phyloP scores from a whole-genome alignment of 2,797 vertebrate species.

The Spinus pinus region DNA sequence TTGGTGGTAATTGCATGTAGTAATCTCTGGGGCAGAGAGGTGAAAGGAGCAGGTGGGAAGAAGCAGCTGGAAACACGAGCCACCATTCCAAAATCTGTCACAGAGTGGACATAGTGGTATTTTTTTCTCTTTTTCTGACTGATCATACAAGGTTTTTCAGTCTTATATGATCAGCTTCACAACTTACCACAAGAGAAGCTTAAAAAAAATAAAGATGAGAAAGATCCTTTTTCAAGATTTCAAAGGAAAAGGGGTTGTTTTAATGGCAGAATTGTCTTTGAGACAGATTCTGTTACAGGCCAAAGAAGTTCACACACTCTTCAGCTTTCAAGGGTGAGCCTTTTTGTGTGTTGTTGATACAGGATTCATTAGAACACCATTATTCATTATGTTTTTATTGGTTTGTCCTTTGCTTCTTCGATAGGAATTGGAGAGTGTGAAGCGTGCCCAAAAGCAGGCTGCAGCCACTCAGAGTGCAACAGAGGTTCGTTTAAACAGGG shows the following conservation, averaged over 20 bases:
- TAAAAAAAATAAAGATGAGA: not conserved
- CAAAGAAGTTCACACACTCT: not conserved
- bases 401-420: not conserved
- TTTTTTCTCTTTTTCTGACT: not conserved
- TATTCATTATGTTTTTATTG: not conserved
- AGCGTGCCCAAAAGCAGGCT: slow-evolving; percentile 84
- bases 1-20: not conserved
- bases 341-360: not conserved
- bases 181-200: not conserved
- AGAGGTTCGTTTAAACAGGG: slow-evolving; percentile 90
- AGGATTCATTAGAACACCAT: not conserved
- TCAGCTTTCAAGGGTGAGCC: not conserved
- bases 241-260: not conserved
- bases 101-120: fast-evolving
- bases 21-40: not conserved
- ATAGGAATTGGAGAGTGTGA: slow-evolving; percentile 88
- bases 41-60: not conserved
- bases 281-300: not conserved
- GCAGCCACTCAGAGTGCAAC: slow-evolving; percentile 76
- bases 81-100: not conserved
- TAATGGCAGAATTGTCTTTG: not conserved
- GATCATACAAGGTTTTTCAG: not conserved
- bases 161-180: not conserved
- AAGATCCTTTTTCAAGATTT: not conserved
- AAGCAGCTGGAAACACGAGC: not conserved